Base-by-base conservation (phyloP, 37 sponge, comb jelly and placozoan species). In the Trichoplax adhaerens region DNA sequence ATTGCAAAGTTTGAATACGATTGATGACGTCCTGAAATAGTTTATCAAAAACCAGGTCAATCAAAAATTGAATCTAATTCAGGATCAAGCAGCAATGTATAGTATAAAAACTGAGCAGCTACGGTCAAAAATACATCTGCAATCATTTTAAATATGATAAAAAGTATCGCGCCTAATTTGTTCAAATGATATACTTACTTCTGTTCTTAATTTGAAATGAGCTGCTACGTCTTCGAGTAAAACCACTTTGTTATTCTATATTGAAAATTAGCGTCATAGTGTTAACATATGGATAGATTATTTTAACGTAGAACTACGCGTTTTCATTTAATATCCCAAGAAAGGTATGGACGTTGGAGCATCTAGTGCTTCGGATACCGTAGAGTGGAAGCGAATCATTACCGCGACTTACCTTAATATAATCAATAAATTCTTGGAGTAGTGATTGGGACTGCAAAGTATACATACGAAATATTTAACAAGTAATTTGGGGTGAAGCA, bases 181-280 rank as follows among this genome's bases (percentile, higher is more conserved):
- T 60, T 12, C 8, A 60, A 60, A 60, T 60, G 29, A 29, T 29
- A 29, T 29, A 29, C 29, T 29, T 68, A 87, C 92, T 70, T 91
- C 87, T 52, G 90, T 88, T 50, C 76, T 85, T 58, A 93, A 53
- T 55, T 80, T 71, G 69, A 93, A 93, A 56, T 88, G 82, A 5
- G 89, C 79, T 12, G 84, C 94, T 2, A 93, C 54, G 51, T 93
- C 89, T 77, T 93, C 94, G 64, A 93, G 57, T 63, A 73, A 80
- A 5, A 93, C 86, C 46, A 93, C 87, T 70, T 93, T 93, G 50
- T 58, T 66, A 47, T 67, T 69, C 84, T 29, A 29, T 29, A 29
- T 29, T 90, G 61, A 46, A 56, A 1, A 75, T 12, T 60, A 60
- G 12, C 12, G 12, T 60, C 62, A 12, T 10, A 12, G 62, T 60